Base-by-base conservation (phyloP, 2,888 invertebrate genomes). In the Lasioglossum vierecki region DNA sequence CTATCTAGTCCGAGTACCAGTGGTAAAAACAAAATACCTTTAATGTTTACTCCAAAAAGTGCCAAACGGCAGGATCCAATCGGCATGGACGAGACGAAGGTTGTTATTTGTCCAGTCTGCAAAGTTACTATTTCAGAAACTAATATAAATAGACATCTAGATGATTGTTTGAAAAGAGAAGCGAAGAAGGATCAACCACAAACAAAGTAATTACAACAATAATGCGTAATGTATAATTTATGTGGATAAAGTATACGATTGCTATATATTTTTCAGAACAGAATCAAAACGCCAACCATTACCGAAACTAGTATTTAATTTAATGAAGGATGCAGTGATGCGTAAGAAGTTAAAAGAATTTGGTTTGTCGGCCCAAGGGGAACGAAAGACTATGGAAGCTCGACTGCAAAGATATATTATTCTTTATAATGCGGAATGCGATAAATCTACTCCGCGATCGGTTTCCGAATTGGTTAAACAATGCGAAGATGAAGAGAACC, bases 21-120 rank as follows among this genome's bases (percentile, higher is more conserved):
- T 85, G 79, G 84, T 6, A 83, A 80, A 11, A 53, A 84, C 0
- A 92, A 87, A 74, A 82, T 93, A 71, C 88, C 92, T 15, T 82
- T 87, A 68, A 91, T 92, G 72, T 94, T 94, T 80, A 92, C 93
- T 18, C 92, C 93, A 5, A 93, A 92, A 80, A 92, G 89, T 86
- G 90, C 81, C 68, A 92, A 73, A 60, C 57, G 44, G 26, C 22
- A 26, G 44, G 4, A 66, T 72, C 30, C 41, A 57, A 39, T 75
- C 83, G 74, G 77, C 41, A 11, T 68, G 13, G 77, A 84, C 6
- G 85, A 83, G 2, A 26, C 53, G 46, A 90, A 92, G 44, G 87
- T 88, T 84, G 95, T 95, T 3, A 86, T 92, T 3, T 96, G 96
- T 90, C 96, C 96, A 26, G 95, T 96, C 0, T 96, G 96, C 85